Percentiles rank a stretch among this genome's conserved stretches.
phyloP scores from a whole-genome alignment of 2,797 vertebrate genomes.

The Acanthurus leucopareius region DNA sequence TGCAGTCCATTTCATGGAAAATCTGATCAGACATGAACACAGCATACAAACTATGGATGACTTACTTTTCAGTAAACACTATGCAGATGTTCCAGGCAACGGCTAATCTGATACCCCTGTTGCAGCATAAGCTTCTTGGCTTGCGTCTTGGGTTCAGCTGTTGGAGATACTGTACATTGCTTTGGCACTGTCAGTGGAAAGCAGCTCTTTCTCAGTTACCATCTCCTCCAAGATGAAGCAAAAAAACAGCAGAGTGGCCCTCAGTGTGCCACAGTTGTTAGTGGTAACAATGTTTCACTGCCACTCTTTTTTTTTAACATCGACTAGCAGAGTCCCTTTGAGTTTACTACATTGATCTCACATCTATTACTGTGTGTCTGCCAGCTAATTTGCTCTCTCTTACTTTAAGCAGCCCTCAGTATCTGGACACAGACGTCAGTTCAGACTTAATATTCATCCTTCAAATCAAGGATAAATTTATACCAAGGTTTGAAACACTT shows the following conservation, averaged over 20 bases:
- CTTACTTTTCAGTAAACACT: slow-evolving; percentile 11
- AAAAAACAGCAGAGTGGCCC: neutral
- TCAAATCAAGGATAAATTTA: slow-evolving; percentile 69
- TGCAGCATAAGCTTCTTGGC: slow-evolving; percentile 8
- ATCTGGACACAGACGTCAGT: slow-evolving; percentile 53
- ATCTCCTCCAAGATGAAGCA: slow-evolving; percentile 13
- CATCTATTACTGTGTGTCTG: slow-evolving; percentile 41
- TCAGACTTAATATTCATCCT: slow-evolving; percentile 65
- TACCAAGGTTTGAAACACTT: slow-evolving; percentile 58
- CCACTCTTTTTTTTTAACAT: slow-evolving; percentile 13
- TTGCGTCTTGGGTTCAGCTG: slow-evolving; percentile 17
- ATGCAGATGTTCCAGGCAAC: slow-evolving; percentile 10
- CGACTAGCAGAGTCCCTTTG: slow-evolving; percentile 37
- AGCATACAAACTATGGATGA: neutral
- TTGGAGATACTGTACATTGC: slow-evolving; percentile 13
- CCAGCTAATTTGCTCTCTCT: slow-evolving; percentile 48
- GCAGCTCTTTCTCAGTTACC: neutral
- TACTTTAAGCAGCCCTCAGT: slow-evolving; percentile 36
- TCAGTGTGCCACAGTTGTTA: slow-evolving; percentile 5
- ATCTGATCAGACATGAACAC: neutral
- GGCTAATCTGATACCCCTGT: slow-evolving; percentile 5
- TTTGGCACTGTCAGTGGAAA: slow-evolving; percentile 12
- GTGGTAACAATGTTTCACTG: slow-evolving; percentile 23
- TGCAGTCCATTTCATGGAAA: neutral
- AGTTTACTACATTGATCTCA: slow-evolving; percentile 51